These are phyloP conservation scores for Hermodice carunculata DNA, from an alignment of 2,888 invertebrate genomes.

Conservation along the genomic window DNA sequence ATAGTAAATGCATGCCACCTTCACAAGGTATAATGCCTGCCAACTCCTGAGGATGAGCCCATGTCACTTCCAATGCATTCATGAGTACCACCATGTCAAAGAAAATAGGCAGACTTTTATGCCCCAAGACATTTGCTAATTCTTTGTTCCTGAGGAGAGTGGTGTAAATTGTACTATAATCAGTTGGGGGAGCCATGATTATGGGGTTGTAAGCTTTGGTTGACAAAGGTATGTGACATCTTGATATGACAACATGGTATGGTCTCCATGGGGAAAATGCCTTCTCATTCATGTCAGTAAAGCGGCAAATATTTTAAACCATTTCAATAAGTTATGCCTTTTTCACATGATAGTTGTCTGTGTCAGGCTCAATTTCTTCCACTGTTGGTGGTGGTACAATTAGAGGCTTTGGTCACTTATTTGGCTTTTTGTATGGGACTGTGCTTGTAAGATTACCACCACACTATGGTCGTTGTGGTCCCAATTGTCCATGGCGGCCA, in stretches of 20 bases:
- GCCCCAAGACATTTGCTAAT: slow-evolving; percentile 6
- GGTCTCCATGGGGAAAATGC: slow-evolving; percentile 3
- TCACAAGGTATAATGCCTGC: slow-evolving; percentile 1
- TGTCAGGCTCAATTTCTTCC: neutral
- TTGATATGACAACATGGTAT: neutral
- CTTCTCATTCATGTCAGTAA: neutral
- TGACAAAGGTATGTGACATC: neutral
- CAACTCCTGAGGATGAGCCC: slow-evolving; percentile 3
- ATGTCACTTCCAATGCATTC: slow-evolving; percentile 10
- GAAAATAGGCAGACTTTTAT: neutral
- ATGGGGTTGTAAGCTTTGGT: slow-evolving; percentile 3
- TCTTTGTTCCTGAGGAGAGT: neutral
- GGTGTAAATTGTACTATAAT: slow-evolving; percentile 5
- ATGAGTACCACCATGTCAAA: slow-evolving; percentile 10
- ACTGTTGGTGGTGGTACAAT: neutral
- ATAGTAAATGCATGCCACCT: slow-evolving; percentile 10
- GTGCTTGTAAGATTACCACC: neutral
- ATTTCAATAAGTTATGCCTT: too few species aligned
- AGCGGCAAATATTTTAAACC: too few species aligned
- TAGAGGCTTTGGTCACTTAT: neutral
- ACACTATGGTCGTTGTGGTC: slow-evolving; percentile 11
- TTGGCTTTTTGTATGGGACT: slow-evolving; percentile 1
- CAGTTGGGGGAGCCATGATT: slow-evolving; percentile 1
- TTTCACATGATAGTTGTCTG: too few species aligned
- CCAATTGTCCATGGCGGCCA: slow-evolving; percentile 11